Percentiles rank a stretch among this genome's conserved stretches.
These are phyloP conservation scores for Campylomormyrus tamandua DNA, from an alignment of 2,113 vertebrate genomes.

Conservation along the genomic window DNA sequence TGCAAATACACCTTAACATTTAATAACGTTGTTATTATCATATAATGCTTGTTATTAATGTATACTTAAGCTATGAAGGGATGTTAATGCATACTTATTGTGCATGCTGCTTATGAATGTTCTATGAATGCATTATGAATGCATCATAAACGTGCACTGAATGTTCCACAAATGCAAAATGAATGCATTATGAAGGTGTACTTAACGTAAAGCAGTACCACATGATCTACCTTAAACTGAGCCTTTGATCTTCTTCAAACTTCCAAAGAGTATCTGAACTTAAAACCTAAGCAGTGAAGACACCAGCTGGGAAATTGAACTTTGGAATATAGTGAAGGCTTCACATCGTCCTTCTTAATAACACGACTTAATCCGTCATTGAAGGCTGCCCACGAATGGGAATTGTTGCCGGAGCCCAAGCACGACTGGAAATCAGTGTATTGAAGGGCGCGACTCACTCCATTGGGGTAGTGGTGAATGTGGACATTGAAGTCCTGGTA, in stretches of 20 bases:
- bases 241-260: background rate
- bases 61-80: background rate
- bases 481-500: conserved; percentile 89
- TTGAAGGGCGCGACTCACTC: conserved; percentile 59
- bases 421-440: background rate
- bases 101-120: background rate
- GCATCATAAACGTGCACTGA: background rate
- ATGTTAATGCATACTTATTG: background rate
- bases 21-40: background rate
- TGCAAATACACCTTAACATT: background rate
- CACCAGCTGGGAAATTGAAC: background rate
- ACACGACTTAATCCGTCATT: background rate
- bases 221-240: background rate
- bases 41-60: background rate
- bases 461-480: conserved; percentile 90
- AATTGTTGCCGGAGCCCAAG: background rate
- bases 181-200: background rate
- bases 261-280: background rate
- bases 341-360: background rate
- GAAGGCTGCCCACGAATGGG: background rate
- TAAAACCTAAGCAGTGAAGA: background rate
- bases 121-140: background rate
- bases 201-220: background rate
- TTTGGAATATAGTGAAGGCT: background rate
- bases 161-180: background rate